These are phyloP conservation scores for Platypus cylindrus DNA, from an alignment of 2,888 invertebrate species.

Conservation along the genomic window DNA sequence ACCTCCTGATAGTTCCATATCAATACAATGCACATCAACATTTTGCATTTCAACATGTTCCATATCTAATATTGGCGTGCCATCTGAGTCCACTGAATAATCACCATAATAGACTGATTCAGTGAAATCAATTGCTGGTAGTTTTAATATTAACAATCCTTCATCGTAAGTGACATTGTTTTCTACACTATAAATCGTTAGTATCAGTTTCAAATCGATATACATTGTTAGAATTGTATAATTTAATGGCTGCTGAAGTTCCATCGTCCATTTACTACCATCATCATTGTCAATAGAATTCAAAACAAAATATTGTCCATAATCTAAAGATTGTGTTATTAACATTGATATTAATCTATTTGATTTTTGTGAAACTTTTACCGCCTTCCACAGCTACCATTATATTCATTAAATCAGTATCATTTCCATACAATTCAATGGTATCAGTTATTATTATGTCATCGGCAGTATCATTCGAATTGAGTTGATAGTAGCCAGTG, in stretches of 20 bases:
- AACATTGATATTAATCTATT: too few species aligned
- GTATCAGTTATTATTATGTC: constrained; percentile 6
- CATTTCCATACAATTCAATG: constrained; percentile 14
- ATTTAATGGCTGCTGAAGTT: constrained; percentile 2
- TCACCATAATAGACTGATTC: constrained; percentile 11
- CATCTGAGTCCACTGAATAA: constrained; percentile 12
- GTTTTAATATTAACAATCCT: constrained; percentile 6
- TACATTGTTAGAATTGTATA: constrained; percentile 5
- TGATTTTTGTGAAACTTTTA: too few species aligned
- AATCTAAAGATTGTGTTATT: too few species aligned
- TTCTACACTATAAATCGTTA: constrained; percentile 5
- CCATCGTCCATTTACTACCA: constrained; percentile 3
- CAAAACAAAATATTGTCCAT: too few species aligned
- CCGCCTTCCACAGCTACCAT: constrained; percentile 7
- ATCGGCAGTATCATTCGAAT: constrained; percentile 8
- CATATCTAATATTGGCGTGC: neutral
- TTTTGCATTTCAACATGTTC: neutral
- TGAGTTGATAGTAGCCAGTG: constrained; percentile 15
- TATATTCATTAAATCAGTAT: constrained; percentile 11
- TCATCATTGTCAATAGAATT: too few species aligned
- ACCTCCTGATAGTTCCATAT: constrained; percentile 6
- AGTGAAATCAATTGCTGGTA: constrained; percentile 9
- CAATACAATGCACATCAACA: constrained; percentile 3
- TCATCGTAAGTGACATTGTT: constrained; percentile 9
- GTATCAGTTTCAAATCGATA: constrained; percentile 4